A percentile compares a stretch with the other conserved stretches of the same genome.
Evolutionary conservation across 2,797 vertebrate genomes (phyloP).

Genomic region (Leuciscus waleckii): DNA sequence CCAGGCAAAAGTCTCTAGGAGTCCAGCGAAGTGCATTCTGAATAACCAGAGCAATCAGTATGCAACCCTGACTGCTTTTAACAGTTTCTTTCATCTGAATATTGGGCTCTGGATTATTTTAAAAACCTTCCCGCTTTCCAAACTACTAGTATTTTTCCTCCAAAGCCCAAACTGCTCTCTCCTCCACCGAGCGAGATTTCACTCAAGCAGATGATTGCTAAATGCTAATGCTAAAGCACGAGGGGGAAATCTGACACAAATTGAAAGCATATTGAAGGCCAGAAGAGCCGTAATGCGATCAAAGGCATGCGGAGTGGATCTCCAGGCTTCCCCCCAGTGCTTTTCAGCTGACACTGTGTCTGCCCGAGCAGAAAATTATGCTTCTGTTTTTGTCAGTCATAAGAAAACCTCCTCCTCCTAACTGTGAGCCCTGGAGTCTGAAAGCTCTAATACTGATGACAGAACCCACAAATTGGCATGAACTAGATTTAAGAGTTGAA

Average conservation of each 20-base stretch:
- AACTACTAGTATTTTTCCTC: conserved; percentile 10
- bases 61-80: not conserved
- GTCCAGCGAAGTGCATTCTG: not conserved
- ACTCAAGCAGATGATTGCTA: conserved; percentile 69
- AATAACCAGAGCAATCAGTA: not conserved
- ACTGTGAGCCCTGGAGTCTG: conserved; percentile 25
- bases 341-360: conserved; percentile 77
- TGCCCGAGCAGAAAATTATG: conserved; percentile 76
- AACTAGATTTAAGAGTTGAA: conserved; percentile 15
- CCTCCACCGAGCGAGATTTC: conserved; percentile 45
- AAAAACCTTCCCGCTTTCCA: conserved; percentile 5
- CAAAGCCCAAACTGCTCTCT: conserved; percentile 14
- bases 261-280: conserved; percentile 70
- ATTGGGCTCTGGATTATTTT: conserved; percentile 16
- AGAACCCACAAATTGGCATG: conserved; percentile 25
- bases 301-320: conserved; percentile 82
- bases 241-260: conserved; percentile 75
- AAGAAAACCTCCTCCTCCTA: conserved; percentile 29
- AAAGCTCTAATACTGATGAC: conserved; percentile 27
- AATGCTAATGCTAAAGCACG: conserved; percentile 70
- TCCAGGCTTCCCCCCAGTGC: conserved; percentile 76
- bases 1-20: not conserved
- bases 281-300: conserved; percentile 79
- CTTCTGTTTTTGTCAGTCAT: conserved; percentile 68
- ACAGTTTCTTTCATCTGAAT: conserved; percentile 32